Conservation (phyloP, 2,113 vertebrate genomes). For the Gymnorhina tibicen region DNA sequence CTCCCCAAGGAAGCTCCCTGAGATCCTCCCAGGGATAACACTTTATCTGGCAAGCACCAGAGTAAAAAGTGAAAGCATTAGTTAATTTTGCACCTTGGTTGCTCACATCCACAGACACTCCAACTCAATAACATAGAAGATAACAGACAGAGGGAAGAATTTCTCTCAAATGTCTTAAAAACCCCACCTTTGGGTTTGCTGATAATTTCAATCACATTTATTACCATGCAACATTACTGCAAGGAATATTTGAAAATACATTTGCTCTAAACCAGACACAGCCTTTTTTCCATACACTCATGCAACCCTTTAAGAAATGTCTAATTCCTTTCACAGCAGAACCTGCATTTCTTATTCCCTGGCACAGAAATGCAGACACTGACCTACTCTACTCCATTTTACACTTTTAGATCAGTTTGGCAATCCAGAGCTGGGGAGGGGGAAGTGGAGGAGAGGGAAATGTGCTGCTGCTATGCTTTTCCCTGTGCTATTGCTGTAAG, state of each 20-base stretch:
- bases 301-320: not conserved
- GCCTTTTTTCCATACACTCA: not conserved
- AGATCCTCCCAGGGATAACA: conserved; percentile 61
- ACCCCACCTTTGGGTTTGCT: not conserved
- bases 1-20: conserved; percentile 67
- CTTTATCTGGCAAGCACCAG: conserved; percentile 57
- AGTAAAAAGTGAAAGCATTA: conserved; percentile 64
- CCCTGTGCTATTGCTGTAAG: conserved; percentile 4
- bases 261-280: not conserved
- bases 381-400: conserved; percentile 3
- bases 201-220: not conserved
- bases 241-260: conserved; percentile 37
- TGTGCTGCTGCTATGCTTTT: not conserved
- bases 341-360: conserved; percentile 20
- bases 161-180: not conserved
- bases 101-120: conserved; percentile 54
- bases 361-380: not conserved
- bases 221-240: not conserved
- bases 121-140: conserved; percentile 9
- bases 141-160: conserved; percentile 28
- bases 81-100: conserved; percentile 49
- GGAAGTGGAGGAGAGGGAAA: not conserved
- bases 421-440: not conserved
- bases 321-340: not conserved
- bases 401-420: conserved; percentile 51